Conservation (phyloP, 2,888 invertebrate genomes). For the Crepidodera aurea region DNA sequence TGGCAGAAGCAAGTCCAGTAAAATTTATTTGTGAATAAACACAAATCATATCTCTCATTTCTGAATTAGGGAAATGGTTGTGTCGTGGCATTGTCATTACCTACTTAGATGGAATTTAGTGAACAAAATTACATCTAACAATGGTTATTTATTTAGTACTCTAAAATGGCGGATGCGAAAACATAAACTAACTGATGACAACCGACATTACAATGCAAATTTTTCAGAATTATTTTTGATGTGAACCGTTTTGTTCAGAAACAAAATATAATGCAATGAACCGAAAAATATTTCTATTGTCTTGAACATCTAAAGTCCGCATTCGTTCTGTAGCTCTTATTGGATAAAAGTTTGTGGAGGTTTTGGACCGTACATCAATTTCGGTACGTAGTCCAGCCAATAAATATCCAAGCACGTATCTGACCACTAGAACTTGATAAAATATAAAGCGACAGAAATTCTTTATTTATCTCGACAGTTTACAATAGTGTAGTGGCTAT, state of each 20-base stretch:
- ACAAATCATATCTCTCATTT: too few relatives aligned
- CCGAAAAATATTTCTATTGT: slow-evolving; percentile 21
- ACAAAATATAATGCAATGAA: neutral
- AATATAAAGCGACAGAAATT: slow-evolving; percentile 33
- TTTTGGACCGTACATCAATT: slow-evolving; percentile 23
- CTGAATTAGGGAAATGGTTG: too few relatives aligned
- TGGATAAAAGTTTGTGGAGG: slow-evolving; percentile 17
- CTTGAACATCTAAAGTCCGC: neutral
- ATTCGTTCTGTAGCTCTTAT: slow-evolving; percentile 11
- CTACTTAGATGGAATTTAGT: too few relatives aligned
- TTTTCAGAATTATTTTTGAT: too few relatives aligned
- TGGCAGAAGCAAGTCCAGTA: too few relatives aligned
- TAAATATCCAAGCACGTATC: slow-evolving; percentile 34
- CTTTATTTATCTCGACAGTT: slow-evolving; percentile 43
- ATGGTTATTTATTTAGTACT: too few relatives aligned
- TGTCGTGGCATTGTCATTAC: too few relatives aligned
- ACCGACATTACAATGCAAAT: too few relatives aligned
- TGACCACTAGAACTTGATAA: slow-evolving; percentile 29
- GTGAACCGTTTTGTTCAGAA: neutral
- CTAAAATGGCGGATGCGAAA: too few relatives aligned
- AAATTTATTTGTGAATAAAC: too few relatives aligned
- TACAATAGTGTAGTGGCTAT: slow-evolving; percentile 29
- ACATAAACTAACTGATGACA: too few relatives aligned
- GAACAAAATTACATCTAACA: too few relatives aligned
- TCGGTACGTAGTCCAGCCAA: slow-evolving; percentile 25